A percentile compares a stretch with the other conserved stretches of the same genome.
Conservation (phyloP, 92 coral and sea anemone species). For the Parazoanthus atlanticus region DNA sequence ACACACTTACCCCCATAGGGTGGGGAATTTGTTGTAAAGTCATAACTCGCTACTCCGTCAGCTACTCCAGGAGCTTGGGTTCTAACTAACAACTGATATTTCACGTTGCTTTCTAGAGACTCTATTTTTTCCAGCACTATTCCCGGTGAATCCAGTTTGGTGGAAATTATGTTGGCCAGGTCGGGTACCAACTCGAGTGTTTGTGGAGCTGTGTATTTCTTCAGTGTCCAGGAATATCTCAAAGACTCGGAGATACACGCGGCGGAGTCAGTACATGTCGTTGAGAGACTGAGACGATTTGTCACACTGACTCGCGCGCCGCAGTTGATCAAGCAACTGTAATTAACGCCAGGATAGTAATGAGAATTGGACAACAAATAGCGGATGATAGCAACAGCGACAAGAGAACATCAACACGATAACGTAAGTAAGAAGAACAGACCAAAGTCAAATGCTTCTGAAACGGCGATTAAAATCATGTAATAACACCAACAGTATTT, state of each 20-base stretch:
- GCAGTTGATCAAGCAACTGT: constrained; percentile 76
- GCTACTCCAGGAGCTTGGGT: constrained; percentile 42
- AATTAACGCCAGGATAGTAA: neutral
- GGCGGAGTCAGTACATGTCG: constrained; percentile 55
- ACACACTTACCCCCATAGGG: constrained; percentile 63
- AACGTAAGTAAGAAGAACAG: too few relatives aligned
- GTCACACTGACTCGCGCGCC: constrained; percentile 56
- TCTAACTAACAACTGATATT: constrained; percentile 55
- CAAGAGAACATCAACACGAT: neutral
- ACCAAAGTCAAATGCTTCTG: too few relatives aligned
- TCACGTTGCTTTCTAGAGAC: constrained; percentile 26
- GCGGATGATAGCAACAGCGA: neutral
- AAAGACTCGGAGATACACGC: constrained; percentile 39
- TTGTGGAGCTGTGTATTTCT: neutral
- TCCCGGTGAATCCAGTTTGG: constrained; percentile 63
- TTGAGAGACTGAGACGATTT: constrained; percentile 63
- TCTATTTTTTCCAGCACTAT: constrained; percentile 39
- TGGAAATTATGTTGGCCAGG: constrained; percentile 55
- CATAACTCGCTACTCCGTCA: constrained; percentile 65
- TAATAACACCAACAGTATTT: neutral
- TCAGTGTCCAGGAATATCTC: constrained; percentile 64
- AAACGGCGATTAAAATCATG: too few relatives aligned
- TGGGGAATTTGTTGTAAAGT: constrained; percentile 66
- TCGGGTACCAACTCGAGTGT: neutral
- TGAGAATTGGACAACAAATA: neutral